These are phyloP conservation scores for Apis cerana DNA, from an alignment of 1,140 invertebrate genomes.

Conservation along the genomic window DNA sequence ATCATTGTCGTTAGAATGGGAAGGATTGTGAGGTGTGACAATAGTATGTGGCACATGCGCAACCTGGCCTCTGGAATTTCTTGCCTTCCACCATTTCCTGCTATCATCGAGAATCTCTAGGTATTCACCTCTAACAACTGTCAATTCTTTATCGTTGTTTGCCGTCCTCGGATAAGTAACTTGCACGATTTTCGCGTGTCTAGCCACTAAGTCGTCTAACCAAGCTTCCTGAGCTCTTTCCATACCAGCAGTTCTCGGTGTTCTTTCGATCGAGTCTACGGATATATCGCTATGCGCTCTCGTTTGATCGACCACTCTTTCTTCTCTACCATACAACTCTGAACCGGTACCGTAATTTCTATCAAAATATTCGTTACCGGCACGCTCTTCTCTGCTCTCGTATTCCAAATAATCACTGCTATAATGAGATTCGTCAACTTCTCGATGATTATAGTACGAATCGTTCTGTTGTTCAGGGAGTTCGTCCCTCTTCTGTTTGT, in stretches of 20 bases:
- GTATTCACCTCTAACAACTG: constrained; percentile 96
- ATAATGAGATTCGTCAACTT: constrained; percentile 82
- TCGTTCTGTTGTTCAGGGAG: constrained; percentile 77
- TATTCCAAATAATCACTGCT: constrained; percentile 84
- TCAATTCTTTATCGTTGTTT: constrained; percentile 99
- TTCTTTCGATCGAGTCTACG: constrained; percentile 88
- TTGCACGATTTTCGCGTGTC: constrained; percentile 92
- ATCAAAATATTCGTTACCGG: constrained; percentile 80
- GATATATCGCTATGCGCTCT: constrained; percentile 88
- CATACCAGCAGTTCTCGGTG: constrained; percentile 77
- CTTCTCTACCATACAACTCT: constrained; percentile 79
- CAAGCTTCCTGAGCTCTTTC: constrained; percentile 84
- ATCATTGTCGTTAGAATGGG: constrained; percentile 80
- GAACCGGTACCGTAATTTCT: constrained; percentile 78
- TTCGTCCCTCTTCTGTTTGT: constrained; percentile 80
- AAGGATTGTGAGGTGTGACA: constrained; percentile 87
- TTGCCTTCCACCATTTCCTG: constrained; percentile 99
- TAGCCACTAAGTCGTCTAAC: constrained; percentile 88
- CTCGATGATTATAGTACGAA: constrained; percentile 79
- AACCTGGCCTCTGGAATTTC: constrained; percentile 92
- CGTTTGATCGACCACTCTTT: constrained; percentile 76
- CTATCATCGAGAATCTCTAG: constrained; percentile 97
- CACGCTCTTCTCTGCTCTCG: constrained; percentile 80
- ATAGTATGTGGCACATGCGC: constrained; percentile 99
- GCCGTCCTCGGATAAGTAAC: constrained; percentile 97